Percentiles rank a stretch among this genome's conserved stretches.
Evolutionary conservation across 2,113 vertebrate species (phyloP).

Genomic region (Trochalopteron elliotii): DNA sequence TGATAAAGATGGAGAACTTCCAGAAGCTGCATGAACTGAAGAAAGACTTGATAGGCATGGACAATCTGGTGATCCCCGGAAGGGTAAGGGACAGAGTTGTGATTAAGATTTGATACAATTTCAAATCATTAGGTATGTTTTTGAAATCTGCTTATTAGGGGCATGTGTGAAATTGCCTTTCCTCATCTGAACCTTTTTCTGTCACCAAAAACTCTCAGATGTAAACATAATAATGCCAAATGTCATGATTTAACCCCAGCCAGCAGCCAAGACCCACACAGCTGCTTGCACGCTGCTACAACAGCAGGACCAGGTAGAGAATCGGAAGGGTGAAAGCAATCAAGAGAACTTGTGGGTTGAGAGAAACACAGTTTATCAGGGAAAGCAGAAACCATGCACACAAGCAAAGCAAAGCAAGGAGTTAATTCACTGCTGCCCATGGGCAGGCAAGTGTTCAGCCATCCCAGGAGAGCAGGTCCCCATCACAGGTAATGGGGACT

Average conservation of each 20-base stretch:
- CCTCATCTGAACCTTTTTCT: not conserved
- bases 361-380: not conserved
- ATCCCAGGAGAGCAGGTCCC: not conserved
- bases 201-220: not conserved
- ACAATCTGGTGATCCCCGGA: slow-evolving; percentile 88
- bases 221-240: not conserved
- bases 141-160: not conserved
- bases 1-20: slow-evolving; percentile 97
- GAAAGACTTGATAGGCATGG: slow-evolving; percentile 92
- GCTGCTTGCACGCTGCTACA: not conserved
- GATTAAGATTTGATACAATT: not conserved
- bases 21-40: slow-evolving; percentile 96
- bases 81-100: slow-evolving; percentile 76
- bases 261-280: not conserved
- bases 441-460: not conserved
- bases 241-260: not conserved
- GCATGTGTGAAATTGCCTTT: not conserved
- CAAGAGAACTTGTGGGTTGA: not conserved
- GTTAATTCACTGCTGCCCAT: not conserved
- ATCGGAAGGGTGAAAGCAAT: not conserved
- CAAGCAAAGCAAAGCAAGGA: not conserved
- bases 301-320: not conserved
- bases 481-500: fast-evolving
- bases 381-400: not conserved
- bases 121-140: not conserved